Evolutionary conservation across 2,113 vertebrate genomes (phyloP).

Genomic region (Sminthopsis crassicaudata): DNA sequence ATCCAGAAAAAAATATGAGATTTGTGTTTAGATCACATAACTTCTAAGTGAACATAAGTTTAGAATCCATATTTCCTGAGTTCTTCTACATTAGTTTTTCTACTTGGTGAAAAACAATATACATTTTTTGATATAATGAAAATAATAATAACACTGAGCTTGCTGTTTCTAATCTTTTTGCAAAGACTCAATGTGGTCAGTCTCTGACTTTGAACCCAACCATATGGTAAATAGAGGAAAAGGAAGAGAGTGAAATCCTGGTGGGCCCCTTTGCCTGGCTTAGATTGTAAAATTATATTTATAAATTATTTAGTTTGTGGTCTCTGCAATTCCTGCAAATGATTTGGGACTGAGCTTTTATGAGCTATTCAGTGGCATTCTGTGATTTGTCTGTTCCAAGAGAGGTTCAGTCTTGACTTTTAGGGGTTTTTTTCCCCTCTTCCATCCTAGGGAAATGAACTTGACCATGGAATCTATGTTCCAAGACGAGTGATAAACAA

Average conservation of each 20-base stretch:
- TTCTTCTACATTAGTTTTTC: neutral
- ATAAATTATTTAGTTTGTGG: slow-evolving; percentile 28
- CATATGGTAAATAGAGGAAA: slow-evolving; percentile 1
- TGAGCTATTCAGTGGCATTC: slow-evolving; percentile 7
- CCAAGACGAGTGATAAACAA: neutral
- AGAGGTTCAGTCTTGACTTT: neutral
- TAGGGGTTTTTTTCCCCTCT: neutral
- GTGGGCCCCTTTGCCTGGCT: slow-evolving; percentile 9
- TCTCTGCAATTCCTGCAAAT: slow-evolving; percentile 13
- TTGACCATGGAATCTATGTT: neutral
- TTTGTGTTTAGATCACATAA: neutral
- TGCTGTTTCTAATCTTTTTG: neutral
- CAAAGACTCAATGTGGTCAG: neutral
- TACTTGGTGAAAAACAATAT: neutral
- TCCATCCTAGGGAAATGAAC: neutral
- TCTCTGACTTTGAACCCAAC: neutral
- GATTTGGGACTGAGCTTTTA: slow-evolving; percentile 19
- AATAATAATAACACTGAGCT: neutral
- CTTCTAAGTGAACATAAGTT: neutral
- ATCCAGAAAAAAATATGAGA: neutral
- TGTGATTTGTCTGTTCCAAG: slow-evolving; percentile 22
- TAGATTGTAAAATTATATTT: slow-evolving; percentile 24
- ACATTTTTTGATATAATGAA: neutral
- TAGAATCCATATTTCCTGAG: neutral
- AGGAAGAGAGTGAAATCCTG: neutral